Percentiles rank a stretch among this genome's conserved stretches.
Conservation (phyloP, 2,888 invertebrate species). For the Conus canariensis region DNA sequence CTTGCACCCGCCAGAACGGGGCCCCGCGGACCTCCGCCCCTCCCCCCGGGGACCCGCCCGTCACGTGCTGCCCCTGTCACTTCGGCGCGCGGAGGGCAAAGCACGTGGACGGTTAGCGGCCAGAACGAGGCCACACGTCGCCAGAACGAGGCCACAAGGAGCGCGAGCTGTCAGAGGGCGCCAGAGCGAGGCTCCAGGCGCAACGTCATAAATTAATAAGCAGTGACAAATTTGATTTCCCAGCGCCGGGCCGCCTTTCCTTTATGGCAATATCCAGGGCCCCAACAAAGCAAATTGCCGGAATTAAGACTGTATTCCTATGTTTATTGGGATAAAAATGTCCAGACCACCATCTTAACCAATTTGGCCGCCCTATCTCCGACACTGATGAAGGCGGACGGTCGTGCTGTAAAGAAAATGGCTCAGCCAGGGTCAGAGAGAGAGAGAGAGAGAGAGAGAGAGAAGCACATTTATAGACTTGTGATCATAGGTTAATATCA, state of each 20-base stretch:
- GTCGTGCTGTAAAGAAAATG: slow-evolving; percentile 2
- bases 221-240: slow-evolving; percentile 43
- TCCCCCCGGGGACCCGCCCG: slow-evolving; percentile 15
- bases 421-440: background rate
- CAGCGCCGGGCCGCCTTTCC: slow-evolving; percentile 31
- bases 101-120: slow-evolving; percentile 19
- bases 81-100: background rate
- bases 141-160: slow-evolving; percentile 40
- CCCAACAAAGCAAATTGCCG: slow-evolving; percentile 46
- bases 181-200: slow-evolving; percentile 36
- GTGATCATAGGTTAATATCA: no score
- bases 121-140: slow-evolving; percentile 36
- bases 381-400: slow-evolving; percentile 38
- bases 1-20: background rate
- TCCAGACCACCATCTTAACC: slow-evolving; percentile 40
- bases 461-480: no score
- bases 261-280: slow-evolving; percentile 28
- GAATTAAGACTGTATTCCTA: slow-evolving; percentile 46
- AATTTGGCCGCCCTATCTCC: slow-evolving; percentile 27
- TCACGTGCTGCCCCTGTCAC: slow-evolving; percentile 36
- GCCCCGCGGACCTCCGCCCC: slow-evolving; percentile 12
- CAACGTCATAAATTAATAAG: slow-evolving; percentile 43
- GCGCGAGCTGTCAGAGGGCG: slow-evolving; percentile 39
- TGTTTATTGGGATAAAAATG: slow-evolving; percentile 41
- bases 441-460: background rate